Conservation (phyloP, 2,113 vertebrate genomes). For the Calyptommatus sinebrachiatus region DNA sequence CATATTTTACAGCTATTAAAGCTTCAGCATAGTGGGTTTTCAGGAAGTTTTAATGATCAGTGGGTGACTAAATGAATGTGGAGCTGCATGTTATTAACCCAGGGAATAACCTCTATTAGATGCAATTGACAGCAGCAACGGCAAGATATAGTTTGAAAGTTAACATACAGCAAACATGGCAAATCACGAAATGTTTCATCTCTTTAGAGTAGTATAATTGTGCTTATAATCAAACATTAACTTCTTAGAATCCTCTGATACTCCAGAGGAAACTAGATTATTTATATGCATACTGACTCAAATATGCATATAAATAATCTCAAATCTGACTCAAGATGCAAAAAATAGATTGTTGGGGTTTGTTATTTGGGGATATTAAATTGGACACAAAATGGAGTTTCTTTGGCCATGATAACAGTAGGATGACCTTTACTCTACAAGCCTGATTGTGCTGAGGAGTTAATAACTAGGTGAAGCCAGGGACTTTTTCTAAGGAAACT, state of each 20-base stretch:
- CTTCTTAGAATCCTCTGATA: constrained; percentile 31
- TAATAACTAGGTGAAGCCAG: too few relatives aligned
- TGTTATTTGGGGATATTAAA: too few relatives aligned
- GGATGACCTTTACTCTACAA: too few relatives aligned
- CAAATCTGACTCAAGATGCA: too few relatives aligned
- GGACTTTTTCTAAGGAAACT: too few relatives aligned
- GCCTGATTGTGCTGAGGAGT: too few relatives aligned
- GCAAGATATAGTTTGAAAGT: constrained; percentile 37
- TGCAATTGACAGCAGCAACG: constrained; percentile 55
- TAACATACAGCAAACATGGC: constrained; percentile 40
- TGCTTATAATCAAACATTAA: constrained; percentile 28
- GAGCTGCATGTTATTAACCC: constrained; percentile 69
- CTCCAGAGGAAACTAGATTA: constrained; percentile 29
- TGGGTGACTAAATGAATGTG: constrained; percentile 63
- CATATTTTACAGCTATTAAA: constrained; percentile 56
- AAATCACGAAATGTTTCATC: constrained; percentile 50
- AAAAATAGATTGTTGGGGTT: too few relatives aligned
- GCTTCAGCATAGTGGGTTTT: constrained; percentile 54
- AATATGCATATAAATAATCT: too few relatives aligned
- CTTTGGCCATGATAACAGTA: too few relatives aligned
- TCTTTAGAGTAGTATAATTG: constrained; percentile 44
- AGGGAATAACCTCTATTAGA: constrained; percentile 59
- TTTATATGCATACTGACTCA: constrained; percentile 25
- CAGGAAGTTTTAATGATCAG: constrained; percentile 64
- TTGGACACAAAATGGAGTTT: too few relatives aligned